Percentiles rank a stretch among this genome's conserved stretches.
phyloP scores from a whole-genome alignment of 1,140 invertebrate genomes.

The Hycleus phaleratus region DNA sequence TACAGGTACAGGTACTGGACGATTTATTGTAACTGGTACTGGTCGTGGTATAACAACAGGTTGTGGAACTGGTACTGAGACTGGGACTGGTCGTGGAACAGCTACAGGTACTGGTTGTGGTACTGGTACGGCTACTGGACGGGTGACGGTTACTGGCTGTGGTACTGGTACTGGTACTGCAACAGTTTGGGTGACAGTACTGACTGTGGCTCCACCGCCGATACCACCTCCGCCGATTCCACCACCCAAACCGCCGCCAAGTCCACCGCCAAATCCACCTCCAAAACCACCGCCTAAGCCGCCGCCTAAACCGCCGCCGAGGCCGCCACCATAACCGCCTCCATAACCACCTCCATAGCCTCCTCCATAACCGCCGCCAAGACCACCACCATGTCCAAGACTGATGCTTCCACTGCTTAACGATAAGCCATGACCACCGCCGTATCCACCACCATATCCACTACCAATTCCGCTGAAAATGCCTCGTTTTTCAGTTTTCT shows the following conservation, averaged over 20 bases:
- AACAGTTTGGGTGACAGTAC: constrained; percentile 34
- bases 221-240: constrained; percentile 1
- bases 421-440: constrained; percentile 4
- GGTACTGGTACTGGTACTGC: constrained; percentile 32
- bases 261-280: constrained; percentile 3
- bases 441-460: constrained; percentile 11
- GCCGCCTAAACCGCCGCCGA: not conserved
- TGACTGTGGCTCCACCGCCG: too few species aligned
- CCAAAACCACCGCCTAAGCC: not conserved
- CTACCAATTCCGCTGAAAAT: constrained; percentile 24
- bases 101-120: constrained; percentile 50
- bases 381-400: constrained; percentile 20
- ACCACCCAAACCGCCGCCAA: constrained; percentile 2
- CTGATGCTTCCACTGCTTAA: constrained; percentile 23
- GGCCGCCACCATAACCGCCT: constrained; percentile 10
- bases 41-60: constrained; percentile 10
- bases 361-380: constrained; percentile 21
- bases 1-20: constrained; percentile 36
- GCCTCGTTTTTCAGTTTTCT: constrained; percentile 31
- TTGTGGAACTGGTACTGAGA: constrained; percentile 49
- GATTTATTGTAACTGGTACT: constrained; percentile 35
- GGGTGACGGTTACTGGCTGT: constrained; percentile 41
- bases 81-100: constrained; percentile 49
- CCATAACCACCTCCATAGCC: constrained; percentile 12
- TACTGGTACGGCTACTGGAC: constrained; percentile 48